These are phyloP conservation scores for Erpobdella octoculata DNA, from an alignment of 2,888 invertebrate genomes.

Conservation along the genomic window DNA sequence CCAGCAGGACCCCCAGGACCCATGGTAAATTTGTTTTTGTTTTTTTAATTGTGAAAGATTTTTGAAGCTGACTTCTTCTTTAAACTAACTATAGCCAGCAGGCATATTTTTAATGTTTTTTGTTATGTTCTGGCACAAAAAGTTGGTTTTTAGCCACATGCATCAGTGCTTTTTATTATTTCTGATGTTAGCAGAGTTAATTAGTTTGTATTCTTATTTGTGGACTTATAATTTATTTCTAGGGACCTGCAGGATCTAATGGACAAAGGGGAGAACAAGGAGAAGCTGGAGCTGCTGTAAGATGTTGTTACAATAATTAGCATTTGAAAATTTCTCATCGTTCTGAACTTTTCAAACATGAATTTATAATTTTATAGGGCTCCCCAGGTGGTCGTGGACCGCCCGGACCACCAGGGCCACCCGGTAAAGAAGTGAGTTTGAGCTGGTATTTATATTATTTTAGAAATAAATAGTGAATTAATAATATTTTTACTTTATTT, in stretches of 20 bases:
- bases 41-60: neutral
- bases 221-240: neutral
- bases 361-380: slow-evolving; percentile 4
- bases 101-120: too few species aligned
- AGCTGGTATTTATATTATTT: neutral
- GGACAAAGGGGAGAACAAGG: slow-evolving; percentile 26
- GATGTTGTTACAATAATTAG: too few species aligned
- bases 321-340: too few species aligned
- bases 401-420: slow-evolving; percentile 24
- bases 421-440: slow-evolving; percentile 27
- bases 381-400: slow-evolving; percentile 21
- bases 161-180: too few species aligned
- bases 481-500: neutral
- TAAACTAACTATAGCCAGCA: too few species aligned
- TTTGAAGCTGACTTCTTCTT: too few species aligned
- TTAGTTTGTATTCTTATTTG: too few species aligned
- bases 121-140: too few species aligned
- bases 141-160: too few species aligned
- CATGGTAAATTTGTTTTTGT: neutral
- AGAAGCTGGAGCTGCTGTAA: slow-evolving; percentile 19
- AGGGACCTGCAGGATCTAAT: slow-evolving; percentile 23
- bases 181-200: too few species aligned
- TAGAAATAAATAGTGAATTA: neutral
- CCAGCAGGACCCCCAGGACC: slow-evolving; percentile 23
- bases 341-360: neutral